Base-by-base conservation (phyloP, 2,113 vertebrate genomes). In the Chunga burmeisteri region DNA sequence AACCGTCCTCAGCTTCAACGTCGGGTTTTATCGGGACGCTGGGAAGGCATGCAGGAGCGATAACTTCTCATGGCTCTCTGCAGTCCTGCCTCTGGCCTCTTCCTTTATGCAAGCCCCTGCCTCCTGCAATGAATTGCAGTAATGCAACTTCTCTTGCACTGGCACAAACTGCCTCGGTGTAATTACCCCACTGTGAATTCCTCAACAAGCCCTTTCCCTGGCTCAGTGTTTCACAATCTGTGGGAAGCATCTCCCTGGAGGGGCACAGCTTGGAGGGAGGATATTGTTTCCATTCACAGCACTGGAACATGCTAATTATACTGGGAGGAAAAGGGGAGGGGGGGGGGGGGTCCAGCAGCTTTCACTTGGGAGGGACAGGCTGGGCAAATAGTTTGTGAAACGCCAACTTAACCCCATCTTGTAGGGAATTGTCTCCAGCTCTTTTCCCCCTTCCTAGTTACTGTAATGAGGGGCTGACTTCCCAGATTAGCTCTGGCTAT, bases 401-500 rank as follows among this genome's bases (percentile, higher is more conserved):
- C 23, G 89, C 93, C 94, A 94, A 93, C 55, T 96, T 96, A 96
- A 96, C 95, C 94, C 93, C 83, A n/a, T 93, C 91, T 96, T 96
- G 95, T 96, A 96, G 91, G 77, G 96, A 72, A 96, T 94, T 96
- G 96, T 96, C 88, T 81, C 23, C 81, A 14, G 61, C 94, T 94
- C 86, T 72, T 96, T 95, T 4, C 86, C 93, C 88, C 88, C 22
- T 96, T 92, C 95, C 93, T 94, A 79, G 81, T 96, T 96, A 93
- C 95, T 97, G 83, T 96, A 96, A 97, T 97, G 97, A 97, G 93
- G 88, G 81, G 50, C 93, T 95, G 90, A 97, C 96, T 97, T 96
- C 93, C 93, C 86, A 93, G 94, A 97, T 95, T 95, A 95, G 94
- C 93, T 84, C 86, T 72, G 95, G 70, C 95, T 94, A 97, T 97